A percentile compares a stretch with the other conserved stretches of the same genome.
Evolutionary conservation across 2,797 vertebrate genomes (phyloP).

Genomic region (Euthynnus affinis): DNA sequence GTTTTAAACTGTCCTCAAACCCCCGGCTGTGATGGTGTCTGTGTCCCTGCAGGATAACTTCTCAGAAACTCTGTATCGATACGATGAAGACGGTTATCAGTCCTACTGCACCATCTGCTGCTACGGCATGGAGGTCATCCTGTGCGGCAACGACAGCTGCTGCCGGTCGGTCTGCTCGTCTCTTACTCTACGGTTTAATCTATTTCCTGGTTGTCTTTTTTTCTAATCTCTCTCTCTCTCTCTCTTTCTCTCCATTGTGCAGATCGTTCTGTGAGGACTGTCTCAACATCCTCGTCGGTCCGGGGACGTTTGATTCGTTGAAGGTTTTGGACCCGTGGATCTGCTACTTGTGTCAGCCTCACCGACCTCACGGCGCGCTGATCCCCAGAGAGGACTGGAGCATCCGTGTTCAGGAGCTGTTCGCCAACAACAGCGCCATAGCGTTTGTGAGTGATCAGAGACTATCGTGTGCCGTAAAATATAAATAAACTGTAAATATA

Average conservation of each 20-base stretch:
- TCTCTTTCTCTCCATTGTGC: background rate
- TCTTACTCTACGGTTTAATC: rapidly evolving
- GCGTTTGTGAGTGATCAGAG: slow-evolving; percentile 91
- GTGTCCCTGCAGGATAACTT: slow-evolving; percentile 78
- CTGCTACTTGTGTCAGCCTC: slow-evolving; percentile 93
- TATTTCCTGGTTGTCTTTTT: rapidly evolving
- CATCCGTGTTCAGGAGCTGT: slow-evolving; percentile 90
- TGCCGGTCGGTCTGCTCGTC: slow-evolving; percentile 72
- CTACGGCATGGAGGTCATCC: slow-evolving; percentile 84
- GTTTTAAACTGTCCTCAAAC: background rate
- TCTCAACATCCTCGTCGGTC: slow-evolving; percentile 89
- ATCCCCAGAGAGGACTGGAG: slow-evolving; percentile 92
- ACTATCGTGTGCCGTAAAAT: no score
- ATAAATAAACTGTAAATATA: no score
- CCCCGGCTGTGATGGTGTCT: background rate
- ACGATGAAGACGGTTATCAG: slow-evolving; percentile 88
- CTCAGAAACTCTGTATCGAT: slow-evolving; percentile 82
- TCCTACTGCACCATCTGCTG: slow-evolving; percentile 89
- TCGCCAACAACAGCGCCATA: slow-evolving; percentile 90
- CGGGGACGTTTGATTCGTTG: slow-evolving; percentile 84
- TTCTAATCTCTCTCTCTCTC: no score
- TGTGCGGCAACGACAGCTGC: slow-evolving; percentile 85
- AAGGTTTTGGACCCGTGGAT: slow-evolving; percentile 93
- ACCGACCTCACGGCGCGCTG: slow-evolving; percentile 82
- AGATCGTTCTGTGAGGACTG: slow-evolving; percentile 95